A percentile compares a stretch with the other conserved stretches of the same genome.
phyloP scores from a whole-genome alignment of 1,140 invertebrate species.

The Leguminivora glycinivorella region DNA sequence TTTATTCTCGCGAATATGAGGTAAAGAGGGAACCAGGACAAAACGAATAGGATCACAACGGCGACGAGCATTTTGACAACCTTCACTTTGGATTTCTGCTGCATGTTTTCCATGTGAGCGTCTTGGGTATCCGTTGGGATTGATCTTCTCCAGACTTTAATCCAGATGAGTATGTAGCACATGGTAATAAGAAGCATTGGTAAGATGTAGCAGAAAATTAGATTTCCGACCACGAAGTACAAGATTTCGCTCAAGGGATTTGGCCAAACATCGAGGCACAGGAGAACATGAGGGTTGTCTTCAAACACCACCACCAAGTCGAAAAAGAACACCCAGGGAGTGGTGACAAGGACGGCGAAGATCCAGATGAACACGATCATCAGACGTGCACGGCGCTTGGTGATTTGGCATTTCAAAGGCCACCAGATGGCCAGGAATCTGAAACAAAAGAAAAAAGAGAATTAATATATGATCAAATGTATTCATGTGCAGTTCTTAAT shows the following conservation, averaged over 20 bases:
- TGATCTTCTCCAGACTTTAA: conserved; percentile 91
- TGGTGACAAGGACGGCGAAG: conserved; percentile 89
- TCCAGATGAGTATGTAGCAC: conserved; percentile 96
- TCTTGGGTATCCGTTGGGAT: conserved; percentile 95
- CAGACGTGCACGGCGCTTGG: conserved; percentile 88
- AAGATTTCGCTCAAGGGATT: conserved; percentile 87
- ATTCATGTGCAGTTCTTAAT: background rate
- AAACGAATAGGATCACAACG: conserved; percentile 95
- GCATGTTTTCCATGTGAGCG: conserved; percentile 93
- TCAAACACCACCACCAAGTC: conserved; percentile 88
- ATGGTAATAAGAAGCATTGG: conserved; percentile 94
- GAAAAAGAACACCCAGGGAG: conserved; percentile 95
- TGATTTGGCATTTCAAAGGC: conserved; percentile 94
- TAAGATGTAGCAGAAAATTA: conserved; percentile 94
- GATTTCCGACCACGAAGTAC: conserved; percentile 94
- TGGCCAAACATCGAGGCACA: conserved; percentile 93
- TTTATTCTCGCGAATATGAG: conserved; percentile 93
- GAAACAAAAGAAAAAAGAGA: conserved; percentile 74
- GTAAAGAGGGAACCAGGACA: conserved; percentile 97
- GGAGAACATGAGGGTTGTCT: conserved; percentile 83
- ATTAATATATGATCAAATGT: background rate
- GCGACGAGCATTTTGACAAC: conserved; percentile 98
- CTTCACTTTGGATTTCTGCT: conserved; percentile 95
- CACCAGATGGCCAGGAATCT: conserved; percentile 98
- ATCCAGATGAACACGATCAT: conserved; percentile 96